phyloP scores from a whole-genome alignment of 92 coral and sea anemone species.

The Palythoa grandis region DNA sequence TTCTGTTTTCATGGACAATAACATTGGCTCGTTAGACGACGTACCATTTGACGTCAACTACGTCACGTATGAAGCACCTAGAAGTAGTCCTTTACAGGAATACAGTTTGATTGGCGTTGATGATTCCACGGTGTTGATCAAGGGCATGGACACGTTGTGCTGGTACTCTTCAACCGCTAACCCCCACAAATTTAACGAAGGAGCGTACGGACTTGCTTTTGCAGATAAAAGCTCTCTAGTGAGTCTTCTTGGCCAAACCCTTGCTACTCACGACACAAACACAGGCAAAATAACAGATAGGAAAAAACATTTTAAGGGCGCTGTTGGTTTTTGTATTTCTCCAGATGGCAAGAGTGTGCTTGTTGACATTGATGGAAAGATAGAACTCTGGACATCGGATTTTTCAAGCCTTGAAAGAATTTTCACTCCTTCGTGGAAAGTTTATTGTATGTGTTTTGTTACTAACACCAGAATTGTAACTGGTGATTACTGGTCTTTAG shows the following conservation, averaged over 20 bases:
- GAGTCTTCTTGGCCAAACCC: conserved; percentile 8
- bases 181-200: not conserved
- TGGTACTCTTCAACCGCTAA: not conserved
- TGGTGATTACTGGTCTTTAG: not conserved
- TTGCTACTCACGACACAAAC: conserved; percentile 7
- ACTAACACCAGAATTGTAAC: conserved; percentile 1
- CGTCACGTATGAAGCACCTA: conserved; percentile 11
- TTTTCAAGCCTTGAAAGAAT: conserved; percentile 10
- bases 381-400: conserved; percentile 20
- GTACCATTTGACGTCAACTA: conserved; percentile 23
- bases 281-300: not conserved
- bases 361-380: conserved; percentile 4
- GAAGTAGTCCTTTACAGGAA: not conserved
- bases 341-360: conserved; percentile 12
- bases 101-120: conserved; percentile 11
- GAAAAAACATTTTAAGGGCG: conserved; percentile 8
- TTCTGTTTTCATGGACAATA: conserved; percentile 12
- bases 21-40: not conserved
- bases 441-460: conserved; percentile 8
- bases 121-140: conserved; percentile 11
- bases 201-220: conserved; percentile 17
- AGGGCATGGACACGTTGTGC: conserved; percentile 7
- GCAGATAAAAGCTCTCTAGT: not conserved
- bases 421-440: not conserved
- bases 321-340: conserved; percentile 14